Conservation (phyloP, 2,113 vertebrate species). For the Chloropsis cyanopogon region DNA sequence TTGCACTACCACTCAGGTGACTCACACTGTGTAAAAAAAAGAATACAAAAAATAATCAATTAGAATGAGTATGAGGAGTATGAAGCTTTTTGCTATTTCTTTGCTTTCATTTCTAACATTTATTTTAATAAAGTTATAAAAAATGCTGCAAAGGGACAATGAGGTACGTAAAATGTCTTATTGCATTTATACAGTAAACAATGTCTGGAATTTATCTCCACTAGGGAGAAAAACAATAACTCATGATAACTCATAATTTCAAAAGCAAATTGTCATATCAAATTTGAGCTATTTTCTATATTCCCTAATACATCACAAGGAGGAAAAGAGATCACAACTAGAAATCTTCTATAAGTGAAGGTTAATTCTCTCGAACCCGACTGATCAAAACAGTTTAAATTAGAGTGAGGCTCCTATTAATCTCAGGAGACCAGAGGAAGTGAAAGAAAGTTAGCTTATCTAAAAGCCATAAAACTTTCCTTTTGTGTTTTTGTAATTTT, state of each 20-base stretch:
- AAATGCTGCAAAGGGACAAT: neutral
- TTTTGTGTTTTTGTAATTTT: neutral
- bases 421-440: neutral
- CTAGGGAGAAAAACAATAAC: neutral
- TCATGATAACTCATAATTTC: neutral
- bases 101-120: neutral
- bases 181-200: neutral
- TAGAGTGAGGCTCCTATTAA: neutral
- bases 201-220: neutral
- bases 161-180: neutral
- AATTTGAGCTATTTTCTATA: neutral
- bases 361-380: neutral
- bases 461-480: neutral
- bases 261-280: neutral
- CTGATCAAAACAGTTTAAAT: constrained; percentile 5
- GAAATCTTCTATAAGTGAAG: neutral
- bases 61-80: neutral
- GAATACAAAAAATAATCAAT: neutral
- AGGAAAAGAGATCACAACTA: neutral
- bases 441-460: neutral
- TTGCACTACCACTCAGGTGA: neutral
- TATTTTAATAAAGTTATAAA: neutral
- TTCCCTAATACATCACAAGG: neutral
- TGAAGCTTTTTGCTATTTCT: neutral
- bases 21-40: neutral